These are phyloP conservation scores for Tyria jacobaeae DNA, from an alignment of 2,888 invertebrate genomes.

Conservation along the genomic window DNA sequence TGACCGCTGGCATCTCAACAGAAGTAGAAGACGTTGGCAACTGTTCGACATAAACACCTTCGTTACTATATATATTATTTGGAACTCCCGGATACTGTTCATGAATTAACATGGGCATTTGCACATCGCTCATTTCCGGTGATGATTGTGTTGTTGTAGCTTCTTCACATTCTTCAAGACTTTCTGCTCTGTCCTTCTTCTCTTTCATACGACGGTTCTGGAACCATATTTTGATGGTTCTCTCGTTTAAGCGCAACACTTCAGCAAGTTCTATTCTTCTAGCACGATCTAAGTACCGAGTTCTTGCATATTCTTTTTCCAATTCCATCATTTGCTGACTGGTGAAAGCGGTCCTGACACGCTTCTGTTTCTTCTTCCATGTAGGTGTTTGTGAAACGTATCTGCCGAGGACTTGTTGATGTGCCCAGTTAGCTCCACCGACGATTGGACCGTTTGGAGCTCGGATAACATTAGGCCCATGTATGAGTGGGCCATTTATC, in stretches of 20 bases:
- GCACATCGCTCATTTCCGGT: conserved; percentile 47
- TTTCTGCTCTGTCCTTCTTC: conserved; percentile 86
- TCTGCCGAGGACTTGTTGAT: not conserved
- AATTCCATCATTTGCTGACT: conserved; percentile 91
- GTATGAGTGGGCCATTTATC: conserved; percentile 32
- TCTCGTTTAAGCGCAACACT: conserved; percentile 60
- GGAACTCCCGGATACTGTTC: conserved; percentile 48
- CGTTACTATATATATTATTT: conserved; percentile 50
- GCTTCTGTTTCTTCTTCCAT: conserved; percentile 81
- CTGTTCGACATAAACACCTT: conserved; percentile 54
- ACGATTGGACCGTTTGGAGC: not conserved
- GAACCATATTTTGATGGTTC: conserved; percentile 93
- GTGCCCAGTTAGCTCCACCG: not conserved
- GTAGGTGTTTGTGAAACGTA: not conserved
- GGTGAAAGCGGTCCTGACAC: conserved; percentile 92
- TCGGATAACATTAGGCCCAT: not conserved
- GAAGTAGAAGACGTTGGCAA: conserved; percentile 52
- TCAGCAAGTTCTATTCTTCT: conserved; percentile 88
- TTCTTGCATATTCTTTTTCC: conserved; percentile 90
- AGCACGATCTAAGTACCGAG: conserved; percentile 90
- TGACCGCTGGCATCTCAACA: not conserved
- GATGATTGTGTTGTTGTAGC: conserved; percentile 61
- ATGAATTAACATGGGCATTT: conserved; percentile 48
- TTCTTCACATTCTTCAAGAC: conserved; percentile 63
- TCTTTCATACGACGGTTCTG: conserved; percentile 93